Conservation (phyloP, 2,113 vertebrate genomes). For the Perca fluviatilis region DNA sequence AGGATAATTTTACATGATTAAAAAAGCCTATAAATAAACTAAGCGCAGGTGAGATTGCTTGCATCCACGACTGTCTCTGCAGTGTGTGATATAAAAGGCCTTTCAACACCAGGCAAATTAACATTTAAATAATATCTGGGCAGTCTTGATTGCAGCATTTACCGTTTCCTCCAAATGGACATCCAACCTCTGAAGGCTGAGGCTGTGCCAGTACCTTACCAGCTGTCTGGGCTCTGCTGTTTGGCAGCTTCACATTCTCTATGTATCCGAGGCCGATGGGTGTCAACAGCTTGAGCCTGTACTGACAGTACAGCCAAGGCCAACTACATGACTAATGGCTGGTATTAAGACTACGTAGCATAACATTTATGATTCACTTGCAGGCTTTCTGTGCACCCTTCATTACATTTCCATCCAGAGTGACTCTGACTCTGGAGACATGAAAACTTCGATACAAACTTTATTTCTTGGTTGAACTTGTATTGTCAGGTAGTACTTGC, state of each 20-base stretch:
- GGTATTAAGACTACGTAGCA: constrained; percentile 42
- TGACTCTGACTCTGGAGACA: background rate
- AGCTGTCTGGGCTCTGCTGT: constrained; percentile 38
- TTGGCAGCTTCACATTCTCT: constrained; percentile 37
- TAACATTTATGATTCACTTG: constrained; percentile 57
- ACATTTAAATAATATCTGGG: background rate
- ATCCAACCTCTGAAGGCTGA: constrained; percentile 2
- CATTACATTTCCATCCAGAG: constrained; percentile 16
- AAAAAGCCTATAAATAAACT: background rate
- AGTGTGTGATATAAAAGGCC: background rate
- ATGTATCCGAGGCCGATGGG: constrained; percentile 29
- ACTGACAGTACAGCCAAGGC: constrained; percentile 24
- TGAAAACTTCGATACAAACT: background rate
- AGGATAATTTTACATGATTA: background rate
- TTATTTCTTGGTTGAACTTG: background rate
- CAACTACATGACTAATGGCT: constrained; percentile 52
- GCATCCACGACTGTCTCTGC: accelerated
- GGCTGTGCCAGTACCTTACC: constrained; percentile 6
- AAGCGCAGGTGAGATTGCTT: background rate
- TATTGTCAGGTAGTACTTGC: too few relatives aligned
- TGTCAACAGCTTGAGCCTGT: constrained; percentile 64
- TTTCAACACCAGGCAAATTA: background rate
- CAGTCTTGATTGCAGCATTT: background rate
- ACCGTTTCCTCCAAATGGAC: constrained; percentile 2
- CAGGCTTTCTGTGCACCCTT: constrained; percentile 6